phyloP scores from a whole-genome alignment of 1,140 invertebrate species.

The Zaprionus lachaisei region DNA sequence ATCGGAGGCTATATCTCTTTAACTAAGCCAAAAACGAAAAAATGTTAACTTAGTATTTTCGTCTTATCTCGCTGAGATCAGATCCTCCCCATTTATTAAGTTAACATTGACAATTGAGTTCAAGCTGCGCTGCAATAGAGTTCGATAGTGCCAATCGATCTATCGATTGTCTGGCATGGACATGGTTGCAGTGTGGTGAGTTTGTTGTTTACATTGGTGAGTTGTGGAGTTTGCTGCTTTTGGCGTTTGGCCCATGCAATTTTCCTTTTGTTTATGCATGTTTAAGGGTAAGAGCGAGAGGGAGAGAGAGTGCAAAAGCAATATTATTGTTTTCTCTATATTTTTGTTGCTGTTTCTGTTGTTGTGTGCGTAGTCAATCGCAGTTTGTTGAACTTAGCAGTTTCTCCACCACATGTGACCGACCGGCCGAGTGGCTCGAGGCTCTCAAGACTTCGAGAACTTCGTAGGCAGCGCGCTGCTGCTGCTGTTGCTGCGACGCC shows the following conservation, averaged over 20 bases:
- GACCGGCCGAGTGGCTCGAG: slow-evolving; percentile 73
- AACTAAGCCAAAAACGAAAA: too few species aligned
- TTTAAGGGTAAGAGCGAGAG: slow-evolving; percentile 17
- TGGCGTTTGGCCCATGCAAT: background rate
- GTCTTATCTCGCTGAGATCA: too few species aligned
- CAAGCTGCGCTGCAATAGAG: background rate
- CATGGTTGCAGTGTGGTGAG: background rate
- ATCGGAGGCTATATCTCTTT: too few species aligned
- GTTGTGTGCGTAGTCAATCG: slow-evolving; percentile 49
- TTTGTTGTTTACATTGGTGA: slow-evolving; percentile 3
- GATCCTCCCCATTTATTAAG: too few species aligned
- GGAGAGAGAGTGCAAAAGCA: slow-evolving; percentile 1
- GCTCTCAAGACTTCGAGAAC: slow-evolving; percentile 53
- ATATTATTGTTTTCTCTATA: slow-evolving; percentile 30
- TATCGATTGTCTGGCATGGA: background rate
- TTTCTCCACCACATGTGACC: slow-evolving; percentile 60
- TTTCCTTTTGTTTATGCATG: slow-evolving; percentile 33
- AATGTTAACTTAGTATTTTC: too few species aligned
- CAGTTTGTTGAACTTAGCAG: slow-evolving; percentile 63
- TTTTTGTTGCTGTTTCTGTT: slow-evolving; percentile 37
- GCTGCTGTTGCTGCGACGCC: background rate
- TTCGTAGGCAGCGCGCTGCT: slow-evolving; percentile 42
- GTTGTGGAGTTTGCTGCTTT: background rate
- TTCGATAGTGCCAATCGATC: background rate
- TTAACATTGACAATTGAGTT: too few species aligned